Evolutionary conservation across 2,888 invertebrate species (phyloP), one percentile per base, ranked within the genome.

Genomic region (Oligia latruncula): DNA sequence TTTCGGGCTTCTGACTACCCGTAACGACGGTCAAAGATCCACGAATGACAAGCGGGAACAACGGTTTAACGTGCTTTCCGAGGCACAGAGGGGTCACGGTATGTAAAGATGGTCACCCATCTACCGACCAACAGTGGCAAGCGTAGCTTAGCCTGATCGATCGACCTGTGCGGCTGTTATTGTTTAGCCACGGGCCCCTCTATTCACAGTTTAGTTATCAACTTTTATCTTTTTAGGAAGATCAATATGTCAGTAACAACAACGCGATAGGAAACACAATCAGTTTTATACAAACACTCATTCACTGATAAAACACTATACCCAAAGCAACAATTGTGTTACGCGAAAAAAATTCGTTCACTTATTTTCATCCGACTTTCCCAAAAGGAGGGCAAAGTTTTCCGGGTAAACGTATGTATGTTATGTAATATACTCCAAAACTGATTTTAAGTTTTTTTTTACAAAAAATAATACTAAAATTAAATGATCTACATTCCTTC

Each of bases 191-290:
- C 40, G 40, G 40, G 40, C 40, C 40, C 40, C 40, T 40, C 5
- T n/a, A 13, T 67, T n/a, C 64, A 58, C 43, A n/a, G 15, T 43
- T 43, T 52, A 55, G 2, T 64, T 17, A 78, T 4, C 1, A 29
- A 40, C 0, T 43, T 17, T 55, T 72, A 79, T 83, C 60, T 73
- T 55, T 75, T 75, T 40, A 49, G 65, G 52, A 75, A 76, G 84
- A 84, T 76, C 55, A 80, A 73, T 49, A 43, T 76, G 72, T 71
- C 75, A 76, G 43, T 43, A 58, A 49, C 43, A 71, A 68, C 29
- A 68, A 52, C 13, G 43, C 17, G 70, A 83, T 80, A 80, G 8
- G 13, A 23, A 71, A 17, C 49, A 55, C 52, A 43, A 43, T 62
- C 74, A 58, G 49, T 75, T 66, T 64, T 29, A 64, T 40, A 40